Evolutionary conservation across 2,888 invertebrate species (phyloP), one percentile per base, ranked within the genome.

Genomic region (Laothoe populi): DNA sequence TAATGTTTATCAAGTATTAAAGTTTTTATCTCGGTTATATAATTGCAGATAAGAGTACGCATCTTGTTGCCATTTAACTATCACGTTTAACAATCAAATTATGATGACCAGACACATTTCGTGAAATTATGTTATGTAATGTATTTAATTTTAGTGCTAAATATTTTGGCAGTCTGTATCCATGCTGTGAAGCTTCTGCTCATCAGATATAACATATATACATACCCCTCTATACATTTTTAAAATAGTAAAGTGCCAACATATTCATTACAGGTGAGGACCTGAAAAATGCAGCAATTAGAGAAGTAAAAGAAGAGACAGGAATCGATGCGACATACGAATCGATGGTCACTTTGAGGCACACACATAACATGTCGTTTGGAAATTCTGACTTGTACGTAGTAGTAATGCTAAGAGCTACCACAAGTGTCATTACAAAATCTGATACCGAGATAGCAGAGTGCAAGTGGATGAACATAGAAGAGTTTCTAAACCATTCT

Each of bases 291-390:
- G 97, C 98, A 13, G 97, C 96, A 0, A 94, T 95, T 60, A 94
- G 99, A 68, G 99, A 99, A 91, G 96, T 98, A 0, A 90, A 94
- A 61, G 99, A 99, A 91, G 99, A 99, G 91, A 99, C 99, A 0
- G 97, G 97, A 58, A 94, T 99, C 61, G 88, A 94, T 69, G 93
- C 96, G 0, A 93, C 95, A 73, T 98, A 97, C 84, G 93, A 95
- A 63, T 96, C 96, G 19, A 88, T 98, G 64, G 85, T 98, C 1
- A 94, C 95, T 53, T 93, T 98, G 57, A 94, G 98, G 66, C 98
- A 98, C 78, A 94, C 95, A 21, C 97, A 97, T 80, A 90, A 94
- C 38, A 95, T 95, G 62, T 94, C 94, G 81, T 98, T 96, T 84
- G 95, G 94, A 0, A 97, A 97, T 84, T 97, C 98, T 0, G 98